A percentile compares a stretch with the other conserved stretches of the same genome.
phyloP scores from a whole-genome alignment of 2,113 vertebrate genomes.

The Oreochromis aureus region DNA sequence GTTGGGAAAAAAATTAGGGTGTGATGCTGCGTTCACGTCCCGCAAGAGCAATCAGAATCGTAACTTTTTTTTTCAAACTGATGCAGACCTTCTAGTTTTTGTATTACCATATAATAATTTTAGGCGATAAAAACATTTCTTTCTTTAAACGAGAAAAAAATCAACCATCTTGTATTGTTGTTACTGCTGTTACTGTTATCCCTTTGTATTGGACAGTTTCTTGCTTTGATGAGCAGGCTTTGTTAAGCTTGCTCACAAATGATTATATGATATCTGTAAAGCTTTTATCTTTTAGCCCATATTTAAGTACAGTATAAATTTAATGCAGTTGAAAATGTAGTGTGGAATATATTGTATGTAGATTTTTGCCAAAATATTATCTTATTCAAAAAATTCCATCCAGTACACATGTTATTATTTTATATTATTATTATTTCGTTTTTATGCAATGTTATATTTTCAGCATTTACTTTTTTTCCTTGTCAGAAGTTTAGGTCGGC shows the following conservation, averaged over 20 bases:
- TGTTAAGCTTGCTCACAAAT: not conserved
- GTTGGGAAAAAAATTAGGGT: slow-evolving; percentile 45
- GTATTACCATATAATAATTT: not conserved
- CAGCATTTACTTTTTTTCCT: not conserved
- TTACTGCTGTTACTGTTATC: too few relatives aligned
- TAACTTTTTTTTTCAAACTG: not conserved
- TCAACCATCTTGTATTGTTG: not conserved
- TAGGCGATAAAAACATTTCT: not conserved
- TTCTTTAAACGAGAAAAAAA: not conserved
- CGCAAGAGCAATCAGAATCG: not conserved
- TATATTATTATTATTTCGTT: not conserved
- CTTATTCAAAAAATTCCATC: not conserved
- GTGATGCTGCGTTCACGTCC: slow-evolving; percentile 46
- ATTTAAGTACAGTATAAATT: not conserved
- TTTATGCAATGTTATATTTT: not conserved
- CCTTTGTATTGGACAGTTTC: not conserved
- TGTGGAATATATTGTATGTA: not conserved
- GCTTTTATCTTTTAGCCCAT: not conserved
- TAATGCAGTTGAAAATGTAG: not conserved
- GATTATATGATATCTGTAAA: not conserved
- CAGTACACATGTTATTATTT: not conserved
- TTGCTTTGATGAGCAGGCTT: not conserved
- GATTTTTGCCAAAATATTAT: not conserved
- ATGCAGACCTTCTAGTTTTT: not conserved
- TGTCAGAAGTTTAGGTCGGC: not conserved